Base-by-base conservation (phyloP, 2,888 invertebrate species). In the Nomada fucata region DNA sequence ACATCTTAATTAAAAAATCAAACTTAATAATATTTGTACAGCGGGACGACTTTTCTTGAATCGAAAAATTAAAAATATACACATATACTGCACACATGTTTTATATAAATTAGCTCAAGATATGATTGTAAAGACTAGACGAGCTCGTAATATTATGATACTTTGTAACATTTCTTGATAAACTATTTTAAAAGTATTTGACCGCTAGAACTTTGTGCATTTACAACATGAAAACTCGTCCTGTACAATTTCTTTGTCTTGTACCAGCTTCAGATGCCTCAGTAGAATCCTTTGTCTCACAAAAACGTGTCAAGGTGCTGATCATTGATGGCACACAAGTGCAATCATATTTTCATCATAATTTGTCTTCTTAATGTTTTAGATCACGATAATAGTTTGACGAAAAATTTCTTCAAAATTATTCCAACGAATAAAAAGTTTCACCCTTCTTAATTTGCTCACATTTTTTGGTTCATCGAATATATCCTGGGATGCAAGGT, bases 1-100 rank as follows among this genome's bases (percentile, higher is more conserved):
- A 7, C n/a, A 0, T 3, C 13, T 5, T n/a, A 50, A 52, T 59
- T 11, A 11, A 2, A 7, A 29, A 18, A 61, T 23, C 2, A 4
- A 47, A 47, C 15, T 26, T 50, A 29, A 29, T 29, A 29, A 36
- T 20, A 44, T 4, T 15, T 44, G 0, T 42, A 13, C 57, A 53
- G 29, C n/a, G 1, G 52, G 44, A 9, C 5, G 0, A 23, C 50
- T 13, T 57, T 60, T 18, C 3, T 15, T 3, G 11, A 23, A 13
- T 59, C 2, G 2, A 11, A 9, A 20, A 29, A 44, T 13, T 9
- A 2, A 9, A 11, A 13, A 47, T 53, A 20, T 18, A 26, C 2
- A 1, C 5, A n/a, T n/a, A 10, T 4, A 29, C 29, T 4, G 65
- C 67, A 80, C 73, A 78, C 72, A 78, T 68, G 68, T 80, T 80